Evolutionary conservation across 2,888 invertebrate species (phyloP).

Genomic region (Catocala fraxini): DNA sequence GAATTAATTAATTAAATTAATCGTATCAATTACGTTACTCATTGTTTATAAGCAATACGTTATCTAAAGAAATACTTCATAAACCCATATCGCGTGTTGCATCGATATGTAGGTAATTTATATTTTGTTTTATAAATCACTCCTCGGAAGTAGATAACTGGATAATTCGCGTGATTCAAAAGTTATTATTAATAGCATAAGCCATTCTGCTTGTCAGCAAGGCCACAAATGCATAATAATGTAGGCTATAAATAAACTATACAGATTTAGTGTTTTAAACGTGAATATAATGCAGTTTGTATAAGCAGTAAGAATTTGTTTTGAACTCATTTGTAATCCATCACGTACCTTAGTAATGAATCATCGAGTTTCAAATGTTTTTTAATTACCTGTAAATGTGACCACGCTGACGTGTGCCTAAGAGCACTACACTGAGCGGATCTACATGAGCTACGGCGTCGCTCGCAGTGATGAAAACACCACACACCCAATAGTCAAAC

Average conservation of each 20-base stretch:
- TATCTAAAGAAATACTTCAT: conserved; percentile 41
- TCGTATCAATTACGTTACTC: conserved; percentile 38
- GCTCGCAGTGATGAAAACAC: conserved; percentile 58
- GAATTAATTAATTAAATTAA: conserved; percentile 20
- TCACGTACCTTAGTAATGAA: conserved; percentile 25
- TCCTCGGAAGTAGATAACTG: conserved; percentile 26
- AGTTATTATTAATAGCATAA: conserved; percentile 12
- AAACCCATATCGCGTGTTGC: conserved; percentile 25
- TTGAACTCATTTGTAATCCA: too few relatives aligned
- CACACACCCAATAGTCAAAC: conserved; percentile 70
- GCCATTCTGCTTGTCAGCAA: neutral
- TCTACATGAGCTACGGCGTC: conserved; percentile 44
- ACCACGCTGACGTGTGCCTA: conserved; percentile 52
- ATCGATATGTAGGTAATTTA: conserved; percentile 29
- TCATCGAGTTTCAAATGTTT: conserved; percentile 27
- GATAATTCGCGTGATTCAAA: conserved; percentile 22
- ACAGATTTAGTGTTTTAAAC: too few relatives aligned
- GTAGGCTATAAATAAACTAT: too few relatives aligned
- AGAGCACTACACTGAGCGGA: conserved; percentile 47
- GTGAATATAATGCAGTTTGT: neutral
- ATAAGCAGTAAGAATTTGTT: too few relatives aligned
- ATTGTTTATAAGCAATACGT: conserved; percentile 43
- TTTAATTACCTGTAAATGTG: conserved; percentile 42
- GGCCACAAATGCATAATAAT: conserved; percentile 6
- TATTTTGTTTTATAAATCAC: conserved; percentile 37